Conservation (phyloP, 2,797 vertebrate genomes). For the Cossypha caffra region DNA sequence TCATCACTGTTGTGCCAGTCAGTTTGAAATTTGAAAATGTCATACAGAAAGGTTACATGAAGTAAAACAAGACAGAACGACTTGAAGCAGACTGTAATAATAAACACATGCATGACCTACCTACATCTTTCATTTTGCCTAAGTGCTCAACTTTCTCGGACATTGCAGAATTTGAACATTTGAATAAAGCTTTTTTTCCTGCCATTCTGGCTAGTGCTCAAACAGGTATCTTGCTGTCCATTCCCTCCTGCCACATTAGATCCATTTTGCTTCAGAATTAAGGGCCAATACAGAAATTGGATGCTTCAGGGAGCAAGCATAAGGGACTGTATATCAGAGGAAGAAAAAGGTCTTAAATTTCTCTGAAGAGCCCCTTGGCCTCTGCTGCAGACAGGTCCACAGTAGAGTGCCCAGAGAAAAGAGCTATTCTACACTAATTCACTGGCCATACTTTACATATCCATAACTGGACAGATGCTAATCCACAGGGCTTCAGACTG, state of each 20-base stretch:
- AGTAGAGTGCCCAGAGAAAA: neutral
- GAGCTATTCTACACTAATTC: neutral
- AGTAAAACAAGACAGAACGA: neutral
- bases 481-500: neutral
- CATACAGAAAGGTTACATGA: neutral
- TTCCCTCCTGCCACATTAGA: neutral
- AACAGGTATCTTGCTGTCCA: neutral
- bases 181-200: neutral
- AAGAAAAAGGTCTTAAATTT: neutral
- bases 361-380: neutral
- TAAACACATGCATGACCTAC: neutral
- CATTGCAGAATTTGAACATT: neutral
- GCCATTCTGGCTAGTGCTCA: neutral
- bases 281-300: neutral
- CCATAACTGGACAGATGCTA: neutral
- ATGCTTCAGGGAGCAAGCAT: neutral
- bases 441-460: neutral
- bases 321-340: neutral
- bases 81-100: neutral
- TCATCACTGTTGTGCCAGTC: neutral
- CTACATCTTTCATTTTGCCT: neutral
- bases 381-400: neutral
- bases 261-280: neutral
- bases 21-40: neutral
- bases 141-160: neutral